Evolutionary conservation across 2,888 invertebrate species (phyloP).

Genomic region (Deroplatys truncata): DNA sequence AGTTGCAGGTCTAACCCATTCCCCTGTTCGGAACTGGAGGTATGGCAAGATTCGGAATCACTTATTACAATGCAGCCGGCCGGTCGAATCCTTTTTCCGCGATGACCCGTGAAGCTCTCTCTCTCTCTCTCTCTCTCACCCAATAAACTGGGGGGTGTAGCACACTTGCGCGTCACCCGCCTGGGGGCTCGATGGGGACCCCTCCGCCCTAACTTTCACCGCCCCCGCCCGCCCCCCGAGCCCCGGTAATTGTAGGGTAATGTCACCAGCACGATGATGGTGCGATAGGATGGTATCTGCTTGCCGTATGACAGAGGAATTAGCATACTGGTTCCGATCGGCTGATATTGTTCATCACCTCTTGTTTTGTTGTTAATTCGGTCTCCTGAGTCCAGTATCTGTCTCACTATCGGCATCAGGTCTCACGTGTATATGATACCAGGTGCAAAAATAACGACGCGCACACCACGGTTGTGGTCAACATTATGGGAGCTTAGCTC

Average conservation of each 20-base stretch:
- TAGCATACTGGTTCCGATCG: not conserved
- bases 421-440: no score
- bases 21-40: no score
- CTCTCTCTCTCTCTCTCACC: no score
- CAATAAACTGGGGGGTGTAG: not conserved
- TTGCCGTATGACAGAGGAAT: not conserved
- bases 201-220: not conserved
- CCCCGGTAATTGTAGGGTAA: conserved; percentile 4
- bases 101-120: not conserved
- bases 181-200: not conserved
- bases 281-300: not conserved
- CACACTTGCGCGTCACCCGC: not conserved
- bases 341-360: not conserved
- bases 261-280: conserved; percentile 2
- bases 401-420: no score
- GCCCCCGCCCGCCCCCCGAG: not conserved
- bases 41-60: not conserved
- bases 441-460: no score
- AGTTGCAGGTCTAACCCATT: no score
- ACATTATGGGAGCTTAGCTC: no score
- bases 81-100: not conserved
- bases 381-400: no score
- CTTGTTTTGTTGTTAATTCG: no score
- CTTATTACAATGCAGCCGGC: not conserved
- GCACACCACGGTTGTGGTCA: no score